Conservation (phyloP, 1,140 invertebrate genomes). For the Philopotamus ludificatus region DNA sequence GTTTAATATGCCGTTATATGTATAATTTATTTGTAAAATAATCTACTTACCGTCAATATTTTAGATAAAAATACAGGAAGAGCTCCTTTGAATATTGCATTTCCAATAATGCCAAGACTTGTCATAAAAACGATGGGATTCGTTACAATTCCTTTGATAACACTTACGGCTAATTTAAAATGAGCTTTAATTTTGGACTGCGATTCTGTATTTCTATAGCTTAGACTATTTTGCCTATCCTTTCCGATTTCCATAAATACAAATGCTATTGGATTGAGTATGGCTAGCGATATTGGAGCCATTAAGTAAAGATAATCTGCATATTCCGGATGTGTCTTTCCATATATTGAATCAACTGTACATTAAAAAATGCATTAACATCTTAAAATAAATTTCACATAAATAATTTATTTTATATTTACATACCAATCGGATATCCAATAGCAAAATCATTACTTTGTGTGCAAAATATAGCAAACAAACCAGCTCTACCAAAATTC, state of each 20-base stretch:
- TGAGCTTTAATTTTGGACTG: conserved; percentile 11
- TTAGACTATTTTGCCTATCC: conserved; percentile 47
- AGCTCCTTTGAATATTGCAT: conserved; percentile 76
- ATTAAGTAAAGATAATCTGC: conserved; percentile 88
- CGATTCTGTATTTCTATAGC: background rate
- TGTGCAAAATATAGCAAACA: conserved; percentile 94
- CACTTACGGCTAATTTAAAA: conserved; percentile 37
- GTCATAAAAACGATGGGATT: conserved; percentile 96
- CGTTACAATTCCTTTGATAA: conserved; percentile 68
- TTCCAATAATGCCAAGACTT: conserved; percentile 82
- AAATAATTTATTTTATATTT: background rate
- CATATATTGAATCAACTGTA: conserved; percentile 74
- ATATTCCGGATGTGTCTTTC: conserved; percentile 83
- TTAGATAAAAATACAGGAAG: conserved; percentile 73
- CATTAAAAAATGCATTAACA: background rate
- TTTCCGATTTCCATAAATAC: conserved; percentile 87
- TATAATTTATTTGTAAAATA: conserved; percentile 7
- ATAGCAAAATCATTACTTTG: conserved; percentile 98
- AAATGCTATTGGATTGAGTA: conserved; percentile 92
- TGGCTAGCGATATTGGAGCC: conserved; percentile 89
- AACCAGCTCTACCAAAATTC: conserved; percentile 80
- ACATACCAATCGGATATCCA: conserved; percentile 89
- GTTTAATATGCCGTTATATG: background rate
- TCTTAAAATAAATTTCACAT: background rate
- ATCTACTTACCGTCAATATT: conserved; percentile 65